Conservation (phyloP, 2,888 invertebrate genomes). For the Eulithis testata region DNA sequence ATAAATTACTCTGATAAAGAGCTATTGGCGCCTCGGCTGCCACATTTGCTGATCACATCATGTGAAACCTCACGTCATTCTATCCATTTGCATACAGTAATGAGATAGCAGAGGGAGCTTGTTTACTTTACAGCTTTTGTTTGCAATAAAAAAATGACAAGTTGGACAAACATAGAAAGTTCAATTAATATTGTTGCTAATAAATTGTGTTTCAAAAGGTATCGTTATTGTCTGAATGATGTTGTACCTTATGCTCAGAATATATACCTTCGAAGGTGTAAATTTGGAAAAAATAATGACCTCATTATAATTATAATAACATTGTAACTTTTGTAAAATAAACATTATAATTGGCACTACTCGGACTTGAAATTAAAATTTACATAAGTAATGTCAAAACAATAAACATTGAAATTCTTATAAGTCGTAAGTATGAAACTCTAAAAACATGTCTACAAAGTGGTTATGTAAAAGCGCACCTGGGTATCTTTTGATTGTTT, state of each 20-base stretch:
- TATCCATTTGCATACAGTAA: conserved; percentile 43
- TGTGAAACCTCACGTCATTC: conserved; percentile 46
- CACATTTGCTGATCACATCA: conserved; percentile 41
- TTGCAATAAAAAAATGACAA: too few species aligned
- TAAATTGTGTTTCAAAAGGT: too few species aligned
- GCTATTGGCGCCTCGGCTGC: conserved; percentile 43
- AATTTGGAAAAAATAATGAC: too few species aligned
- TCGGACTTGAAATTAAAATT: too few species aligned
- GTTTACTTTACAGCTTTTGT: background rate
- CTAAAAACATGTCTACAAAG: background rate
- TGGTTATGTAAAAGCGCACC: conserved; percentile 13
- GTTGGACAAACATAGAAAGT: too few species aligned
- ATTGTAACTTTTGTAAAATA: too few species aligned
- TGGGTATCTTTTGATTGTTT: background rate
- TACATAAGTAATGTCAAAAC: background rate
- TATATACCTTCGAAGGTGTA: too few species aligned
- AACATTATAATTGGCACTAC: too few species aligned
- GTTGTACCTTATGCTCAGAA: too few species aligned
- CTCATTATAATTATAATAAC: too few species aligned
- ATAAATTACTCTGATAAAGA: conserved; percentile 29
- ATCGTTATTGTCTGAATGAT: too few species aligned
- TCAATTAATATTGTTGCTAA: too few species aligned
- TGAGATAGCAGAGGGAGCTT: conserved; percentile 5
- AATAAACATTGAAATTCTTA: conserved; percentile 7
- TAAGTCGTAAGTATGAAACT: background rate